A percentile compares a stretch with the other conserved stretches of the same genome.
These are phyloP conservation scores for Dromius quadrimaculatus DNA, from an alignment of 2,888 invertebrate genomes.

Conservation along the genomic window DNA sequence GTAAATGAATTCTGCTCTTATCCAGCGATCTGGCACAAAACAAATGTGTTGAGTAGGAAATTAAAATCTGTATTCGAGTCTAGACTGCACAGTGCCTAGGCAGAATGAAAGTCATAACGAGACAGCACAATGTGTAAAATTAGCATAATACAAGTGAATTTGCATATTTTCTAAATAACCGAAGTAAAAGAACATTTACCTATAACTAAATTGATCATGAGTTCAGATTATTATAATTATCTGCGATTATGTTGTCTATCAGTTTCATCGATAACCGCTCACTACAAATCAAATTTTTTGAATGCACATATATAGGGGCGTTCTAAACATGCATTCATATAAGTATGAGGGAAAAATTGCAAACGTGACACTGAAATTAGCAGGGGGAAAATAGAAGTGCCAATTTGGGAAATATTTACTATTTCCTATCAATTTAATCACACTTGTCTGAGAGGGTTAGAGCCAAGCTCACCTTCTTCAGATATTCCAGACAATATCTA, in stretches of 20 bases:
- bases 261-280: slow-evolving; percentile 24
- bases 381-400: too few relatives aligned
- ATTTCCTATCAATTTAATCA: too few relatives aligned
- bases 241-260: slow-evolving; percentile 33
- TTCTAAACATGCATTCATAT: too few relatives aligned
- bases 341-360: too few relatives aligned
- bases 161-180: slow-evolving; percentile 41
- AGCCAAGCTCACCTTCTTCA: too few relatives aligned
- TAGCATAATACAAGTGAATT: slow-evolving; percentile 36
- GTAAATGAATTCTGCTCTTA: slow-evolving; percentile 15
- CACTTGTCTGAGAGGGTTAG: too few relatives aligned
- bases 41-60: slow-evolving; percentile 15
- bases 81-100: neutral
- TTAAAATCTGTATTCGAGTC: slow-evolving; percentile 12
- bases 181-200: slow-evolving; percentile 31
- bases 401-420: too few relatives aligned
- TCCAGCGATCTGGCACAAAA: slow-evolving; percentile 19
- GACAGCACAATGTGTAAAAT: slow-evolving; percentile 34
- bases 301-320: slow-evolving; percentile 22
- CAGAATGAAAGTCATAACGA: slow-evolving; percentile 38
- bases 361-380: too few relatives aligned
- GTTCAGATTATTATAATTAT: slow-evolving; percentile 38
- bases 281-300: slow-evolving; percentile 13
- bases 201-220: slow-evolving; percentile 40
- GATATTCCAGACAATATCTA: too few relatives aligned